Evolutionary conservation across 2,888 invertebrate genomes (phyloP).

Genomic region (Neocrepidodera transversa): DNA sequence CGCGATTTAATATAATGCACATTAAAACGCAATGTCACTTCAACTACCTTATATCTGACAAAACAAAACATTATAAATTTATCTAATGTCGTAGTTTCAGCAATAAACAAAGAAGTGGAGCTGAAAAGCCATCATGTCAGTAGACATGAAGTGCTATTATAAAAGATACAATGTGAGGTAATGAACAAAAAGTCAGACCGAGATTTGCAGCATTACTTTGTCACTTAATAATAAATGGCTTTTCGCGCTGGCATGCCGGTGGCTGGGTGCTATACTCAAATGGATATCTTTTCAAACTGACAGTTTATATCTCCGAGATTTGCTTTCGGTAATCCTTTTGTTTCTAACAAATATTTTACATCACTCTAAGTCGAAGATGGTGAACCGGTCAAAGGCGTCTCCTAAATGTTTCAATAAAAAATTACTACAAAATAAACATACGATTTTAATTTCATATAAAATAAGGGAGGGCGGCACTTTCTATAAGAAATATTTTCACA

Average conservation of each 20-base stretch:
- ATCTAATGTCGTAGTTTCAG: slow-evolving; percentile 20
- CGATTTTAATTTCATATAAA: too few species aligned
- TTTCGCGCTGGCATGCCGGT: slow-evolving; percentile 14
- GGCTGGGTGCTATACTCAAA: slow-evolving; percentile 25
- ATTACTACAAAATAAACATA: too few species aligned
- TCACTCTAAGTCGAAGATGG: neutral
- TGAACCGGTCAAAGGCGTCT: slow-evolving; percentile 6
- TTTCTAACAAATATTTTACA: slow-evolving; percentile 21
- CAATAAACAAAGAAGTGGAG: slow-evolving; percentile 24
- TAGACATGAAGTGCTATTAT: slow-evolving; percentile 27
- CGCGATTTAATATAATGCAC: too few species aligned
- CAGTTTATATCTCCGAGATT: slow-evolving; percentile 30
- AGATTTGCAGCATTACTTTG: slow-evolving; percentile 32
- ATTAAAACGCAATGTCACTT: slow-evolving; percentile 1
- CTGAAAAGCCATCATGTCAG: slow-evolving; percentile 23
- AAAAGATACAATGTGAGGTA: slow-evolving; percentile 30
- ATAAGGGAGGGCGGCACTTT: too few species aligned
- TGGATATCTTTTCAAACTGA: slow-evolving; percentile 30
- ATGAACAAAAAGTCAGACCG: slow-evolving; percentile 31
- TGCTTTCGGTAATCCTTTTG: slow-evolving; percentile 27
- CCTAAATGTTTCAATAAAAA: too few species aligned
- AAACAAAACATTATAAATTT: slow-evolving; percentile 19
- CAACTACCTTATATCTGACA: neutral
- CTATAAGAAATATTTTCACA: too few species aligned
- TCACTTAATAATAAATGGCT: slow-evolving; percentile 33